A percentile compares a stretch with the other conserved stretches of the same genome.
Evolutionary conservation across 2,113 vertebrate species (phyloP).

Genomic region (Poecilia latipinna): DNA sequence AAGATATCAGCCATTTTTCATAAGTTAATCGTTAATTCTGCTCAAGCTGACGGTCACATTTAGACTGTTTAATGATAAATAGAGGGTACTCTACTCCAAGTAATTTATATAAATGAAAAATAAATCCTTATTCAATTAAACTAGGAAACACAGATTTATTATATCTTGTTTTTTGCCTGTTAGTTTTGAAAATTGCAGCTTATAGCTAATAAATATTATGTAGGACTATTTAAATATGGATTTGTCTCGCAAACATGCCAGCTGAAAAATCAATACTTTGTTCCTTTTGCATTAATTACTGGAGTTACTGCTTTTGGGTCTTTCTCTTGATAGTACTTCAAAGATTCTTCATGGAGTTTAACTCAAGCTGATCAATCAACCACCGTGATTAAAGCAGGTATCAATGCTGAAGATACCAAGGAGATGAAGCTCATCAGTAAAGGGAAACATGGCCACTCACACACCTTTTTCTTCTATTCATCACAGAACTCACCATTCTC

Average conservation of each 20-base stretch:
- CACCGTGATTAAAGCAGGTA: no score
- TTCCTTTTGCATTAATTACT: not conserved
- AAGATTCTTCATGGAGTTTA: no score
- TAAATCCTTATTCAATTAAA: not conserved
- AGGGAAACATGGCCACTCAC: no score
- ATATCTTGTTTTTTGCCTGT: no score
- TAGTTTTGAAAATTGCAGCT: not conserved
- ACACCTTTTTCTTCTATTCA: no score
- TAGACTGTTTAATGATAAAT: not conserved
- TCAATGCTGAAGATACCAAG: no score
- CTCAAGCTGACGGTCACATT: not conserved
- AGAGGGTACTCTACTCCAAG: not conserved
- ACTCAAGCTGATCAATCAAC: no score
- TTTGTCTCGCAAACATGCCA: no score
- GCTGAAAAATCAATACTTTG: not conserved
- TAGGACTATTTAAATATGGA: no score
- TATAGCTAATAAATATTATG: not conserved
- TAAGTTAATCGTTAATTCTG: not conserved
- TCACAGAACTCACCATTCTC: conserved; percentile 48
- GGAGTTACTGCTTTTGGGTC: not conserved
- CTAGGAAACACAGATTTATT: not conserved
- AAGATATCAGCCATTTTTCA: not conserved
- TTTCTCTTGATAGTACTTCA: not conserved
- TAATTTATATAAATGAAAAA: not conserved
- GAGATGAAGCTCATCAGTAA: no score